phyloP scores from a whole-genome alignment of 2,888 invertebrate genomes.

The Imbricaverruca yamaguchii region DNA sequence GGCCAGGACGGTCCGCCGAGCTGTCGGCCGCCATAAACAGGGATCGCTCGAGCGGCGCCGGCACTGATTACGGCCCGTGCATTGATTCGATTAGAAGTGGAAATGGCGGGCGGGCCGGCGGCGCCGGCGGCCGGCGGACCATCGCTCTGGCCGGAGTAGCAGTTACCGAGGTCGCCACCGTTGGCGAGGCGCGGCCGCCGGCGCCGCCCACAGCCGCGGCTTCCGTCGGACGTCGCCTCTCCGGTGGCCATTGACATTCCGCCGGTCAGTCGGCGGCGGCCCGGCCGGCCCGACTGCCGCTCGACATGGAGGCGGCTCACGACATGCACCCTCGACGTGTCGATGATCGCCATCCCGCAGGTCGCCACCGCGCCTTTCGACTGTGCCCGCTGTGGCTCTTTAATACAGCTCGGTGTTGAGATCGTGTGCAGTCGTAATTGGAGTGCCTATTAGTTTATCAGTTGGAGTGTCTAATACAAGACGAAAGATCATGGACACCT shows the following conservation, averaged over 20 bases:
- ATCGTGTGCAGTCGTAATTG: too few relatives aligned
- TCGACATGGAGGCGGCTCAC: background rate
- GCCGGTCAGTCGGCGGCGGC: background rate
- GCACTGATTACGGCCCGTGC: background rate
- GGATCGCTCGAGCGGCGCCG: background rate
- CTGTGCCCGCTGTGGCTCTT: too few relatives aligned
- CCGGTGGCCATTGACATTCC: background rate
- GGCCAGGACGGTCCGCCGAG: too few relatives aligned
- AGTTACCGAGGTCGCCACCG: background rate
- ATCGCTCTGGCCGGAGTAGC: background rate
- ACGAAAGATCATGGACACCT: too few relatives aligned
- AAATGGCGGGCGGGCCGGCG: background rate
- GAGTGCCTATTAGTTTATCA: too few relatives aligned
- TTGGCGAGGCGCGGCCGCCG: background rate
- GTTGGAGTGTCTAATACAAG: too few relatives aligned
- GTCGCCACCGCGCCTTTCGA: too few relatives aligned
- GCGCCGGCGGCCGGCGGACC: background rate
- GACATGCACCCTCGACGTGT: too few relatives aligned
- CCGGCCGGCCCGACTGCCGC: background rate
- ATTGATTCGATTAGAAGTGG: conserved; percentile 16
- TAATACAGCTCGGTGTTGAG: too few relatives aligned
- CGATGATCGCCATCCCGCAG: too few relatives aligned
- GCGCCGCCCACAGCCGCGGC: background rate
- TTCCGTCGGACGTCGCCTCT: background rate
- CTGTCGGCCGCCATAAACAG: too few relatives aligned